A percentile compares a stretch with the other conserved stretches of the same genome.
phyloP scores from a whole-genome alignment of 2,113 vertebrate species.

The Brachypteracias leptosomus region DNA sequence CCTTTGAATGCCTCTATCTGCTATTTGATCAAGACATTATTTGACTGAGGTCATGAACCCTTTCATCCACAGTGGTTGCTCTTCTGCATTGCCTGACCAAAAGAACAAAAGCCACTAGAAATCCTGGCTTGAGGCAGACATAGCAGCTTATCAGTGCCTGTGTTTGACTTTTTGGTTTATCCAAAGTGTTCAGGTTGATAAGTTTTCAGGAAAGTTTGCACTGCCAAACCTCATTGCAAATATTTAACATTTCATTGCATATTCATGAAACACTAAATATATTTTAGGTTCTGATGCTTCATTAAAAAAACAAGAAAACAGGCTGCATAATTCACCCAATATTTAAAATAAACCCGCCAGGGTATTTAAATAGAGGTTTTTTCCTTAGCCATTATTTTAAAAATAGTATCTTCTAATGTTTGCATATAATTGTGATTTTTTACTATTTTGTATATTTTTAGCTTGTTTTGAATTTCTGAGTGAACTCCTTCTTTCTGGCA shows the following conservation, averaged over 20 bases:
- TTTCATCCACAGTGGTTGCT: neutral
- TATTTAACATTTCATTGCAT: constrained; percentile 33
- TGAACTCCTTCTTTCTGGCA: neutral
- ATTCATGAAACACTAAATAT: constrained; percentile 46
- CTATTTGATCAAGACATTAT: neutral
- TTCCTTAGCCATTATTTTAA: neutral
- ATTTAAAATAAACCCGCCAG: neutral
- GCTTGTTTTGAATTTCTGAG: neutral
- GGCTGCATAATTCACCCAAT: constrained; percentile 21
- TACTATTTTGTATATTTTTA: neutral
- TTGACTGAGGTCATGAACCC: constrained; percentile 8
- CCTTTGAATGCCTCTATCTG: neutral
- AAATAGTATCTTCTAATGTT: neutral
- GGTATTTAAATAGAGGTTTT: neutral
- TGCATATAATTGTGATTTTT: neutral
- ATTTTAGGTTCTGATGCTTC: constrained; percentile 42
- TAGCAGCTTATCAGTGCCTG: neutral
- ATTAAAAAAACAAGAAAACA: constrained; percentile 55
- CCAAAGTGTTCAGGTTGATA: neutral
- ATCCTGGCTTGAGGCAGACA: neutral
- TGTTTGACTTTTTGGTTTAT: neutral
- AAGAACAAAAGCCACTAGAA: neutral
- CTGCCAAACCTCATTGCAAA: neutral
- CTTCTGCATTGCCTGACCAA: neutral
- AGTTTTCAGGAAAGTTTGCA: neutral